Percentiles rank a stretch among this genome's conserved stretches.
These are phyloP conservation scores for Allophyes oxyacanthae DNA, from an alignment of 2,888 invertebrate species.

Conservation along the genomic window DNA sequence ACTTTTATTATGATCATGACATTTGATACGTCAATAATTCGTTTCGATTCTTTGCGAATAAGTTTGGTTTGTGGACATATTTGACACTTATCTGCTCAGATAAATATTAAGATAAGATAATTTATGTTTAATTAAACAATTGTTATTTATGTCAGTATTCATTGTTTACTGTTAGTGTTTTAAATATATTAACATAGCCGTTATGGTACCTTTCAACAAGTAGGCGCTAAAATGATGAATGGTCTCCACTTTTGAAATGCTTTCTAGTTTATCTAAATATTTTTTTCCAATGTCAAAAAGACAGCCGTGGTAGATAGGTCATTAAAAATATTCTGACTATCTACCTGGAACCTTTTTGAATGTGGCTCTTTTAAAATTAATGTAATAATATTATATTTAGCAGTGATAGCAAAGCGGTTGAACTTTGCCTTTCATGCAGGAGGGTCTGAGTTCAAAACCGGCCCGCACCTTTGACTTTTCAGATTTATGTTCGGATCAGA, in stretches of 20 bases:
- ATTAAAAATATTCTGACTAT: no score
- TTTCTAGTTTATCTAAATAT: not conserved
- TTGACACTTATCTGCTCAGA: slow-evolving; percentile 27
- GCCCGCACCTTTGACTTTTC: no score
- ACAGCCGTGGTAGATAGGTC: no score
- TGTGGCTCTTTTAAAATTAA: no score
- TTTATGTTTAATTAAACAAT: slow-evolving; percentile 35
- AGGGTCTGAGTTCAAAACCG: no score
- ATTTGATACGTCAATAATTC: slow-evolving; percentile 37
- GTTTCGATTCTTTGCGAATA: slow-evolving; percentile 16
- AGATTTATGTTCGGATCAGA: no score
- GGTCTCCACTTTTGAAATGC: slow-evolving; percentile 12
- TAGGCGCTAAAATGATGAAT: slow-evolving; percentile 12
- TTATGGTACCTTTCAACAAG: slow-evolving; percentile 2
- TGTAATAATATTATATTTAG: no score
- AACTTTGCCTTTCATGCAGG: no score
- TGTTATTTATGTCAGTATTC: slow-evolving; percentile 15
- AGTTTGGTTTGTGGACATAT: slow-evolving; percentile 5
- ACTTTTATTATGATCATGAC: slow-evolving; percentile 35
- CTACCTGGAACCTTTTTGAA: no score
- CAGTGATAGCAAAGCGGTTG: no score
- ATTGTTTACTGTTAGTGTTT: slow-evolving; percentile 19
- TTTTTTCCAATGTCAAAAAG: no score
- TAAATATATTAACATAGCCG: slow-evolving; percentile 11
- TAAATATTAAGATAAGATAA: slow-evolving; percentile 37